Base-by-base conservation (phyloP, 2,797 vertebrate species). In the Enteromius viviparus region DNA sequence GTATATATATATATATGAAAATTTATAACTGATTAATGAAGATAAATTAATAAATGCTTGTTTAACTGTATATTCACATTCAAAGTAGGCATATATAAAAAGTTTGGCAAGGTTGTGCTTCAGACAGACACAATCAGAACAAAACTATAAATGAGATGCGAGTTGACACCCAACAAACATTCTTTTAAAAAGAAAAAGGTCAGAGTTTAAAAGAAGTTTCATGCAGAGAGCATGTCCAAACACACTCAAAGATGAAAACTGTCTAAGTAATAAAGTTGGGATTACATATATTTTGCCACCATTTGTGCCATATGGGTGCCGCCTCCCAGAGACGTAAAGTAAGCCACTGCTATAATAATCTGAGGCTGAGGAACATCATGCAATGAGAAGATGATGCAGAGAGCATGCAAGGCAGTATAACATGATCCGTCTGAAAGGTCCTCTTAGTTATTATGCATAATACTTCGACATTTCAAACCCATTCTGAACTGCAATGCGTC, bases 361-460 rank as follows among this genome's bases (percentile, higher is more conserved):
- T 80, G 64, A 60, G 58, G 34, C 66, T 84, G 14, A 47, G 79
- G 45, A 76, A 76, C 64, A 64, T 14, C 84, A 87, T 87, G 87
- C 86, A 53, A 80, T 83, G 60, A 87, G 26, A 55, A 85, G 64
- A 47, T 76, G 78, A 88, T 86, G 86, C 79, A 83, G 82, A 87
- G 69, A 74, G 75, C 94, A 95, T 95, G 94, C 94, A 93, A 79
- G 85, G 89, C 85, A 89, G 81, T 88, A 91, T 37, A 78, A 83
- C 70, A 78, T 86, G 82, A 87, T 81, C 37, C 68, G 72, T 78
- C 64, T 72, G 66, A 78, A 76, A 71, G 21, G 6, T 53, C 70
- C 58, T 23, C 53, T 32, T 32, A 26, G 81, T 79, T 87, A 85
- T 40, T 84, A 79, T 19, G 60, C 66, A 62, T 47, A 49, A 84